Evolutionary conservation across 1,140 invertebrate genomes (phyloP).

Genomic region (Maniola jurtina): DNA sequence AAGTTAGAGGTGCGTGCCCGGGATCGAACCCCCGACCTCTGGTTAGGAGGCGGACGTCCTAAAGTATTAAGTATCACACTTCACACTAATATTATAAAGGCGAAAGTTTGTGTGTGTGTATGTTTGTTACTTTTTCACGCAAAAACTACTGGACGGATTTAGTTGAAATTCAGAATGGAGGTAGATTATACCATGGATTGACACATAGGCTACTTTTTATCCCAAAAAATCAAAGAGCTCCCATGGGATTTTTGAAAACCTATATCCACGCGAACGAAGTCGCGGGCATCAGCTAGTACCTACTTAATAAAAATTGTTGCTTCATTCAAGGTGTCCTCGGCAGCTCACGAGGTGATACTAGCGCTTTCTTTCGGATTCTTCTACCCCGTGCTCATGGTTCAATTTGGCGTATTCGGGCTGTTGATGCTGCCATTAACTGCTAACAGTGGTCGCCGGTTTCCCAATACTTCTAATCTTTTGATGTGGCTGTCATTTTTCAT

Average conservation of each 20-base stretch:
- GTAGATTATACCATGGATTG: no score
- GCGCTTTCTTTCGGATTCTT: slow-evolving; percentile 89
- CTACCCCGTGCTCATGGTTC: slow-evolving; percentile 89
- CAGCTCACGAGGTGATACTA: slow-evolving; percentile 93
- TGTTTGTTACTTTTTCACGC: no score
- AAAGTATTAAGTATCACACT: no score
- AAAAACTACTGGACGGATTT: no score
- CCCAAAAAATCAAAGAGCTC: background rate
- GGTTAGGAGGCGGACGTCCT: no score
- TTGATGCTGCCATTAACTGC: slow-evolving; percentile 79
- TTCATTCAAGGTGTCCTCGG: slow-evolving; percentile 79
- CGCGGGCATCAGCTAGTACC: background rate
- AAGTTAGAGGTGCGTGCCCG: background rate
- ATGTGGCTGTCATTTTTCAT: slow-evolving; percentile 89
- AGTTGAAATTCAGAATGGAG: no score
- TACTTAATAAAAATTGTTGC: background rate
- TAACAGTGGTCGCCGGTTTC: slow-evolving; percentile 67
- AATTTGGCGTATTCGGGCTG: slow-evolving; percentile 83
- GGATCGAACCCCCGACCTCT: no score
- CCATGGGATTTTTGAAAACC: no score
- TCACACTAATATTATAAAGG: no score
- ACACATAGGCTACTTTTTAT: background rate
- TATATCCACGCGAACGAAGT: no score
- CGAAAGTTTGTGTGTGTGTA: no score
- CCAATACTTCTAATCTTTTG: slow-evolving; percentile 85